phyloP scores from a whole-genome alignment of 2,797 vertebrate species.

The Thunnus albacares region DNA sequence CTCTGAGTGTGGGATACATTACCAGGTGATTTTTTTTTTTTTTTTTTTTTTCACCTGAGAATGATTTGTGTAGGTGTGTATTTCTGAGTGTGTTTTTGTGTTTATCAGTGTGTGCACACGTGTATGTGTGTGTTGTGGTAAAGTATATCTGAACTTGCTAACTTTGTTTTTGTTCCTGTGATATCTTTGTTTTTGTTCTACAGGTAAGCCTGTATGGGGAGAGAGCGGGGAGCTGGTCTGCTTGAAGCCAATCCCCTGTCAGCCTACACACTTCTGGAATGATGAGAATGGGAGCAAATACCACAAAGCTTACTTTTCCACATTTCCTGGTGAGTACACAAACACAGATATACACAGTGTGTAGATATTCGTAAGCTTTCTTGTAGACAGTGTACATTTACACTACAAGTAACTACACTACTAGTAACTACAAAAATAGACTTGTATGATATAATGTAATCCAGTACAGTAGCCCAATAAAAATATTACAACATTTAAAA shows the following conservation, averaged over 20 bases:
- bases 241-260: slow-evolving; percentile 94
- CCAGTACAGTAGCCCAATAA: background rate
- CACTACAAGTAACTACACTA: too few species aligned
- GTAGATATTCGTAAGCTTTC: background rate
- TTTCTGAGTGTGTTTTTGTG: slow-evolving; percentile 23
- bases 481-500: background rate
- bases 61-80: slow-evolving; percentile 12
- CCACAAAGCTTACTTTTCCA: slow-evolving; percentile 95
- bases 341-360: background rate
- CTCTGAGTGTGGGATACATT: slow-evolving; percentile 32
- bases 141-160: background rate
- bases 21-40: slow-evolving; percentile 2
- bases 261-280: slow-evolving; percentile 98
- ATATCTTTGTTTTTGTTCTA: slow-evolving; percentile 40
- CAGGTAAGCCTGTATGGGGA: slow-evolving; percentile 94
- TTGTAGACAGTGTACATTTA: background rate
- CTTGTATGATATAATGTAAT: background rate
- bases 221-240: slow-evolving; percentile 97
- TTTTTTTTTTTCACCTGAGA: slow-evolving; percentile 8
- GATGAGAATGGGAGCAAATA: slow-evolving; percentile 96
- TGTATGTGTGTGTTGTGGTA: slow-evolving; percentile 31
- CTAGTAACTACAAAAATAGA: background rate
- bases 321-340: slow-evolving; percentile 88
- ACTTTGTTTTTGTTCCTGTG: slow-evolving; percentile 29
- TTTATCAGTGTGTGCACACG: slow-evolving; percentile 27